A percentile compares a stretch with the other conserved stretches of the same genome.
phyloP scores from a whole-genome alignment of 2,797 vertebrate genomes.

The Margarornis squamiger region DNA sequence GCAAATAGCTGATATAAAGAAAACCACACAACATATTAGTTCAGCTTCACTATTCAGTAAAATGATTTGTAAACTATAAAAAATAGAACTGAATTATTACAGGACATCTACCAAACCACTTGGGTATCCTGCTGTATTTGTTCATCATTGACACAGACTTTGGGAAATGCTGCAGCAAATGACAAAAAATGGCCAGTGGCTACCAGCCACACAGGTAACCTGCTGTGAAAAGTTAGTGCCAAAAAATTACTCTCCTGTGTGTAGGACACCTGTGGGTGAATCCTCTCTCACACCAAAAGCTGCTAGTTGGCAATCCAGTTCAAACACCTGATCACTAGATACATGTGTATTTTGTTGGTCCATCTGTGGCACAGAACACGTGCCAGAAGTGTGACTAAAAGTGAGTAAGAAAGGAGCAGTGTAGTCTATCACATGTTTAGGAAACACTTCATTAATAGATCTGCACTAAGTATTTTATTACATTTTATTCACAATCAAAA shows the following conservation, averaged over 20 bases:
- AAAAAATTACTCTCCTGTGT: slow-evolving; percentile 18
- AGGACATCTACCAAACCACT: background rate
- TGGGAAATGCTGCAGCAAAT: background rate
- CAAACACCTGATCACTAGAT: slow-evolving; percentile 29
- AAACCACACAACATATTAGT: background rate
- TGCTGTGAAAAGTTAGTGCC: slow-evolving; percentile 42
- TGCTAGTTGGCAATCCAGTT: slow-evolving; percentile 35
- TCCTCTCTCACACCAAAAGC: background rate
- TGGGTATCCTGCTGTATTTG: background rate
- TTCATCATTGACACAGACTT: background rate
- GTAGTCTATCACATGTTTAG: background rate
- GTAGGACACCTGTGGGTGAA: slow-evolving; percentile 37
- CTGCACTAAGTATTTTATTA: background rate
- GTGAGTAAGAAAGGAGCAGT: background rate
- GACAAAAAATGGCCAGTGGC: background rate
- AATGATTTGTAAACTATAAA: background rate
- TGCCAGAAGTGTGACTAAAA: slow-evolving; percentile 17
- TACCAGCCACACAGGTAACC: background rate
- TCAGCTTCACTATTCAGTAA: background rate
- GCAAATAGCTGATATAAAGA: background rate
- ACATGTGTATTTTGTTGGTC: slow-evolving; percentile 7
- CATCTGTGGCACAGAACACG: background rate
- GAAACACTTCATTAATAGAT: background rate
- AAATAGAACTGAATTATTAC: background rate
- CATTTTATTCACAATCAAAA: background rate